Base-by-base conservation (phyloP, 2,888 invertebrate species). In the Xanthostigma xanthostigma region DNA sequence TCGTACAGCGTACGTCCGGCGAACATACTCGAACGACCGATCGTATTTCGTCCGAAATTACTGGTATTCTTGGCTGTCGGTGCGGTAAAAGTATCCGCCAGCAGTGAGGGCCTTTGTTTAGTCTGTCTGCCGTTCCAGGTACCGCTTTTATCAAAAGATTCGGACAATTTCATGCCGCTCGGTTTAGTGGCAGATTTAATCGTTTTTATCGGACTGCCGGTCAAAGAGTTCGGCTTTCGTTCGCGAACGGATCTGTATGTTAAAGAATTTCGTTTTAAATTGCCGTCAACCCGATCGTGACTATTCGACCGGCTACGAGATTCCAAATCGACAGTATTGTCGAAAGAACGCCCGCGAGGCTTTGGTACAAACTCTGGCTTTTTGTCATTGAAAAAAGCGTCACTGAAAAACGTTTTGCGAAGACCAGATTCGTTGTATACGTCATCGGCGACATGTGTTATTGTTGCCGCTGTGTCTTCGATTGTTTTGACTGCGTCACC, bases 121-220 rank as follows among this genome's bases (percentile, higher is more conserved):
- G 63, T 58, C 53, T 61, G 69, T 37, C 85, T 72, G 1, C 85
- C 85, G 52, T 78, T 80, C 86, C 86, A 87, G 0, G 86, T 87
- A 65, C 54, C 68, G 73, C 43, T 76, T 73, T 3, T 72, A 70
- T 54, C 69, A 68, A 0, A 65, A 68, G 53, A 70, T 60, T 58
- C 64, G 63, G 36, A 68, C 64, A 36, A 64, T 67, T 55, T 56
- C 44, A 64, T 56, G 53, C 62, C 61, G 52, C 71, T 62, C 49
- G 60, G 4, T 41, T 41, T 46, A 8, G 37, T 12, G 12, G 46
- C 12, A 34, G 27, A 33, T n/a, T 70, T 69, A 1, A 71, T 70
- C 0, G 70, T 70, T 50, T 72, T 73, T 12, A 72, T 72, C 33
- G 55, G 70, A 40, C 72, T 67, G 43, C 67, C 67, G 1, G 69